Base-by-base conservation (phyloP, 2,113 vertebrate genomes). In the Lathamus discolor region DNA sequence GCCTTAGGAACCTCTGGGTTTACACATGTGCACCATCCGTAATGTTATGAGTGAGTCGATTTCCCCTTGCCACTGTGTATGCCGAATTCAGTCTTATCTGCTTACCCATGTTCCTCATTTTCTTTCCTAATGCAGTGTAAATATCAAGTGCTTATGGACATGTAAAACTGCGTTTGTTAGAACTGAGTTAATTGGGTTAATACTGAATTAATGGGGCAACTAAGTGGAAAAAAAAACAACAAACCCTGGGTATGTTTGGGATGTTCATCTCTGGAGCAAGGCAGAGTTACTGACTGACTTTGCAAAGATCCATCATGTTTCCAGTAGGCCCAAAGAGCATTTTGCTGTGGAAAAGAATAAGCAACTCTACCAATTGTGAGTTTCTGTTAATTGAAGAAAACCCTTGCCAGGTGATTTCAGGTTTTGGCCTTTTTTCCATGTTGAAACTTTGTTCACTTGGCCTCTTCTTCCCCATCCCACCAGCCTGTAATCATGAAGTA, bases 21-120 rank as follows among this genome's bases (percentile, higher is more conserved):
- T 78, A n/a, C n/a, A 8, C 17, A 28, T 67, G 35, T 37, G 37
- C 51, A 18, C n/a, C 17, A 2, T 44, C 48, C 0, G 0, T 61
- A 20, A 54, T 0, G 4, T 48, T 73, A 35, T 18, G 14, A 6
- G 35, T 1, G 0, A 54, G 17, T 19, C 0, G 0, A 23, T 83
- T 25, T 19, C 12, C 4, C 28, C 22, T 49, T 4, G 1, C 67
- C 41, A 14, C 51, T 54, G 13, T 0, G 0, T 57, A 8, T 63
- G 86, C 77, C 43, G 62, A 77, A 51, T 43, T 79, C 33, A 77
- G 23, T 68, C n/a, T 33, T 43, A 44, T 48, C 62, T 90, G 43
- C 55, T 92, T 76, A 66, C 44, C 80, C 37, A 13, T 16, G 9
- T 66, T 70, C 44, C 59, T 82, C 67, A 14, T 67, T 87, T 73